Evolutionary conservation across 2,113 vertebrate genomes (phyloP), one percentile per base, ranked within the genome.

Genomic region (Takifugu flavidus): DNA sequence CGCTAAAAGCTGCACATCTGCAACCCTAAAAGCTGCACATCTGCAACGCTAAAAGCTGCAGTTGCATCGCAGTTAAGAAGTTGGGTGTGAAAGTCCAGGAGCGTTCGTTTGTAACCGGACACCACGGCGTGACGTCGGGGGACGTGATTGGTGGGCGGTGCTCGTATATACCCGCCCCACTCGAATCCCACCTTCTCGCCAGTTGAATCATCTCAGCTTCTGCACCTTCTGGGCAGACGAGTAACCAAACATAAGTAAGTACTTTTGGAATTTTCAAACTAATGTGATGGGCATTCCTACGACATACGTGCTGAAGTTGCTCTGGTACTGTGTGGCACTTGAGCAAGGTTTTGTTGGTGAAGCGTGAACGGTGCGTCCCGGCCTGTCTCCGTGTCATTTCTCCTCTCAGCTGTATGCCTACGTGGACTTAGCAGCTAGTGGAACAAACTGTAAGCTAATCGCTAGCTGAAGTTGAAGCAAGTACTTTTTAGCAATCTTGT

Each of bases 171-270:
- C 74, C 54, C 74, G 79, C 72, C 86, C 86, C 82, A 70, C 88
- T 82, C 69, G 79, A 74, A 73, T 84, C 80, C 88, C 83, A 91
- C 87, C 89, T 90, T 91, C 91, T 92, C 91, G 90, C 91, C 92
- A 92, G 89, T 91, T 89, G 93, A 92, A 89, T 93, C 88, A 91
- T 86, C 84, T 88, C 86, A 90, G 92, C 85, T 92, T 89, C 92
- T 94, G 92, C 91, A 93, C 91, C 92, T 90, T 85, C 82, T 88
- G 90, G 89, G 92, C 91, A 90, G 87, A 91, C 88, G 84, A 90
- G 92, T 86, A 87, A 87, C 91, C 75, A 88, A 89, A 85, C 90
- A 82, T 78, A 91, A 93, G 93, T 95, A 88, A 93, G 91, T 92
- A 65, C 14, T 62, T 42, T 20, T 7, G 2, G 14, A n/a, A 12